Conservation (phyloP, 2,797 vertebrate genomes). For the Harpagifer antarcticus region DNA sequence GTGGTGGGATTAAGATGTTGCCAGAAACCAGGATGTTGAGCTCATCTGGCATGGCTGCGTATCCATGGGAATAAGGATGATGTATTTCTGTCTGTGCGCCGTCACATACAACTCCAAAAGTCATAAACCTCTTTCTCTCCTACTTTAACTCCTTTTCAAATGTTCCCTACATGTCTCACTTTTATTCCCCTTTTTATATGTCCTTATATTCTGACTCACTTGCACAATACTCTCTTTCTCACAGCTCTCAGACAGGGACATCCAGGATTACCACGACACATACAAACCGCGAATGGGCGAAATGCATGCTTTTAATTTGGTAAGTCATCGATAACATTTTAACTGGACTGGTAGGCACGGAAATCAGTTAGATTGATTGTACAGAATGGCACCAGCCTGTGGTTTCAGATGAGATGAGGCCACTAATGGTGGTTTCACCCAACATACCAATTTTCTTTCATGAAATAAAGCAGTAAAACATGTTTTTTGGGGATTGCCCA, state of each 20-base stretch:
- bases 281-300: conserved; percentile 89
- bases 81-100: conserved; percentile 5
- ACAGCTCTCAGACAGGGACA: conserved; percentile 88
- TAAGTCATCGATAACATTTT: conserved; percentile 66
- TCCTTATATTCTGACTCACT: neutral
- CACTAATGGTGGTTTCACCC: conserved; percentile 63
- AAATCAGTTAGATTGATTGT: conserved; percentile 24
- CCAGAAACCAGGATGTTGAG: conserved; percentile 1
- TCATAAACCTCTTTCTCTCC: neutral
- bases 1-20: neutral
- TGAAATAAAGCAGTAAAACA: conserved; percentile 60
- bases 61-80: conserved; percentile 15
- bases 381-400: conserved; percentile 28
- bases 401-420: conserved; percentile 32
- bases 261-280: conserved; percentile 90
- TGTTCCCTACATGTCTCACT: neutral
- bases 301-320: conserved; percentile 97
- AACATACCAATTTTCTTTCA: conserved; percentile 43
- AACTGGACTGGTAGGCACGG: neutral
- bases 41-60: conserved; percentile 9
- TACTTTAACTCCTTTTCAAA: neutral
- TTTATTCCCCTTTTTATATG: neutral
- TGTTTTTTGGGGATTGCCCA: conserved; percentile 34
- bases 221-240: conserved; percentile 40
- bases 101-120: conserved; percentile 35